These are phyloP conservation scores for Scaeva pyrastri DNA, from an alignment of 2,888 invertebrate species.

Conservation along the genomic window DNA sequence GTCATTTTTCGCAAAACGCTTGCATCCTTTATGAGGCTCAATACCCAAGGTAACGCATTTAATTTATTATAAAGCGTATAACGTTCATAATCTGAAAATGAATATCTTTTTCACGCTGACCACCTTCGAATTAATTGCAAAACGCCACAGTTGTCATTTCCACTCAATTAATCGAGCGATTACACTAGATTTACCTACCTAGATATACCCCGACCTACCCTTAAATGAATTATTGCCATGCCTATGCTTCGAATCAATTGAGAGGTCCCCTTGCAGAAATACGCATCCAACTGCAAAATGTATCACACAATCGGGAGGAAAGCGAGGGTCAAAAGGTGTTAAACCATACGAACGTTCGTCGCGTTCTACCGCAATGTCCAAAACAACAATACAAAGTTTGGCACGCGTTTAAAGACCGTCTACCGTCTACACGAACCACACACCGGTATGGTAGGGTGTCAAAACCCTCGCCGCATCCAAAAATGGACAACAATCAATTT, in stretches of 20 bases:
- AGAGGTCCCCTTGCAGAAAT: conserved; percentile 20
- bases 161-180: conserved; percentile 73
- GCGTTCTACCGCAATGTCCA: conserved; percentile 41
- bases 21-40: too few relatives aligned
- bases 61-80: neutral
- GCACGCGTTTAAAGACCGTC: conserved; percentile 47
- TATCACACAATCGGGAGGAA: conserved; percentile 36
- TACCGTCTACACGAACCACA: too few relatives aligned
- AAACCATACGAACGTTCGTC: conserved; percentile 21
- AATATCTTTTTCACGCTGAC: conserved; percentile 59
- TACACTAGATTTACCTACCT: conserved; percentile 27
- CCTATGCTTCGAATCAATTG: conserved; percentile 21
- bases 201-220: conserved; percentile 27
- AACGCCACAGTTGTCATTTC: conserved; percentile 62
- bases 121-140: conserved; percentile 64
- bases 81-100: conserved; percentile 54
- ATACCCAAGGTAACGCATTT: too few relatives aligned
- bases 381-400: conserved; percentile 48
- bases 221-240: conserved; percentile 52
- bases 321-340: conserved; percentile 69
- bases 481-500: conserved; percentile 45
- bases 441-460: too few relatives aligned
- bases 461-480: conserved; percentile 45
- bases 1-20: too few relatives aligned
- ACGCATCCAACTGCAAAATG: conserved; percentile 65